These are phyloP conservation scores for Pseudomyrmex dendroicus DNA, from an alignment of 1,140 invertebrate species.

Conservation along the genomic window DNA sequence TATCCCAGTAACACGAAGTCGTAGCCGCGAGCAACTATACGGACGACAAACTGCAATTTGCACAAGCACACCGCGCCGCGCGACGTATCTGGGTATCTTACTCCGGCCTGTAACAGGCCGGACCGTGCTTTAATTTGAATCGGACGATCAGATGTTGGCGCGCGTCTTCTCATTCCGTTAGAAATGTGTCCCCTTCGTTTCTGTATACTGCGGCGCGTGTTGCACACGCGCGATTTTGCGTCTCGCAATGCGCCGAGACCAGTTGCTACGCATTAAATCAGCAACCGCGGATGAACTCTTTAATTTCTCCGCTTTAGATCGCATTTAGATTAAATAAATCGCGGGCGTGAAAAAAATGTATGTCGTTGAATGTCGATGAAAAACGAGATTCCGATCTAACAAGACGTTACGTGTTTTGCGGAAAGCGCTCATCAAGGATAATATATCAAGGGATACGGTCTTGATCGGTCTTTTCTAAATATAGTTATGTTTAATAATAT, in stretches of 20 bases:
- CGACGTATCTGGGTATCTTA: constrained; percentile 66
- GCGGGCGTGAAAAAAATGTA: not conserved
- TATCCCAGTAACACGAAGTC: constrained; percentile 85
- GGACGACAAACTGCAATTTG: constrained; percentile 82
- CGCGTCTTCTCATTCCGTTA: constrained; percentile 58
- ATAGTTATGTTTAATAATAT: not conserved
- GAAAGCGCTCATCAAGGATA: not conserved
- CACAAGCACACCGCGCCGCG: constrained; percentile 69
- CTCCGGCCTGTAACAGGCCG: constrained; percentile 66
- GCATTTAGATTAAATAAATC: constrained; percentile 11
- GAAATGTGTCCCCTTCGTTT: constrained; percentile 36
- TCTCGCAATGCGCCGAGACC: constrained; percentile 14
- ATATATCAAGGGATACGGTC: not conserved
- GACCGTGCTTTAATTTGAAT: constrained; percentile 82
- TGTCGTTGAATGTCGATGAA: not conserved
- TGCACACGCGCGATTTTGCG: constrained; percentile 34
- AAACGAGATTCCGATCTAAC: constrained; percentile 10
- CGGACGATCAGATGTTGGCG: constrained; percentile 77
- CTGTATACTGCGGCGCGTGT: constrained; percentile 6
- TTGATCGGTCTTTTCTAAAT: not conserved
- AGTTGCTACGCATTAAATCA: constrained; percentile 38
- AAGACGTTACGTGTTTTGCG: not conserved
- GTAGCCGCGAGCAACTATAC: constrained; percentile 78
- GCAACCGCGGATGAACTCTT: constrained; percentile 17
- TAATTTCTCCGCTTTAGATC: constrained; percentile 18